These are phyloP conservation scores for Stigmatopora nigra DNA, from an alignment of 2,113 vertebrate species.

Conservation along the genomic window DNA sequence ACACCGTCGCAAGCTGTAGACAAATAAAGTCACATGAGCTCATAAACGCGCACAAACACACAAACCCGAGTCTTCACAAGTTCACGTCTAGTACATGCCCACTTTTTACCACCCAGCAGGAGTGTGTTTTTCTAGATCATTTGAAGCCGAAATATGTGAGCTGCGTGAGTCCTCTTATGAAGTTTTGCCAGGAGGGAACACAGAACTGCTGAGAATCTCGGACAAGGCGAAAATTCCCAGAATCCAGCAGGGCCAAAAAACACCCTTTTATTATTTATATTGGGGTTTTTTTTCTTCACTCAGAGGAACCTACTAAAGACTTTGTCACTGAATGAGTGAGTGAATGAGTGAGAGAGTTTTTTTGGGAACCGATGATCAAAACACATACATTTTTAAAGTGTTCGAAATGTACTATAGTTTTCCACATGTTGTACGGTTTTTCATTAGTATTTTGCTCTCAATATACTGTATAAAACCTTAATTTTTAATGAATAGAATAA, in stretches of 20 bases:
- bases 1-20: slow-evolving; percentile 31
- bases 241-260: slow-evolving; percentile 62
- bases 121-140: slow-evolving; percentile 72
- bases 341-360: not conserved
- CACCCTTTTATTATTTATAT: slow-evolving; percentile 32
- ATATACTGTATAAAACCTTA: not conserved
- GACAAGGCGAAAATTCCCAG: slow-evolving; percentile 68
- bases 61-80: slow-evolving; percentile 27
- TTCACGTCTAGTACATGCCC: slow-evolving; percentile 41
- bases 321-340: slow-evolving; percentile 16
- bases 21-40: slow-evolving; percentile 50
- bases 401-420: too few relatives aligned
- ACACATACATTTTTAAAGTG: too few relatives aligned
- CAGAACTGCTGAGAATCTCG: slow-evolving; percentile 64
- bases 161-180: slow-evolving; percentile 66
- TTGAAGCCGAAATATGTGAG: slow-evolving; percentile 72
- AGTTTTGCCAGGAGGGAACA: slow-evolving; percentile 60
- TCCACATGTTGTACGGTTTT: too few relatives aligned
- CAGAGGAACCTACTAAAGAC: slow-evolving; percentile 12
- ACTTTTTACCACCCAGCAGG: slow-evolving; percentile 64
- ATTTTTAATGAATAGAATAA: not conserved
- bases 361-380: too few relatives aligned
- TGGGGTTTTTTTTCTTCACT: slow-evolving; percentile 24
- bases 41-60: slow-evolving; percentile 38
- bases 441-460: not conserved